Percentiles rank a stretch among this genome's conserved stretches.
Conservation (phyloP, 2,888 invertebrate genomes). For the Caenorhabditis sp. region DNA sequence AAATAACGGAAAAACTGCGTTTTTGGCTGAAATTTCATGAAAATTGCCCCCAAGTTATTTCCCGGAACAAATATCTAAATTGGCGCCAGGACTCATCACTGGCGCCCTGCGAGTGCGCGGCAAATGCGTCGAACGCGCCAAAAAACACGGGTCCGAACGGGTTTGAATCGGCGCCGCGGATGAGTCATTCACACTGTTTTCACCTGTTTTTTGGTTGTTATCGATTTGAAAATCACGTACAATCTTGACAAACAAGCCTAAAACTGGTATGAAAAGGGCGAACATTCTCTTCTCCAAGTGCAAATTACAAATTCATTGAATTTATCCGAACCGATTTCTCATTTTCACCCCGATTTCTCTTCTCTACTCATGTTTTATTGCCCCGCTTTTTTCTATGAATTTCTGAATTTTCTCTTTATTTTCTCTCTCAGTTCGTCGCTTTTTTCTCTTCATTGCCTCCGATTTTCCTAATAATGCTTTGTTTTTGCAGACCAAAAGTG, state of each 20-base stretch:
- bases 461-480: slow-evolving; percentile 22
- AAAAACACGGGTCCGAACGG: slow-evolving; percentile 48
- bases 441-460: neutral
- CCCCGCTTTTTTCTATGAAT: slow-evolving; percentile 15
- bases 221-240: neutral
- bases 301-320: slow-evolving; percentile 38
- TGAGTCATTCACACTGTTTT: slow-evolving; percentile 22
- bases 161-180: slow-evolving; percentile 32
- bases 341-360: neutral
- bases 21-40: neutral
- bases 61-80: neutral
- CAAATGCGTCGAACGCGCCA: slow-evolving; percentile 45
- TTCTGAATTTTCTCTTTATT: slow-evolving; percentile 14
- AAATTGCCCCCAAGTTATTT: neutral
- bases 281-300: neutral
- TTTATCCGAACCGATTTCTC: neutral
- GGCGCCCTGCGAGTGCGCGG: slow-evolving; percentile 27
- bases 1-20: too few species aligned
- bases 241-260: neutral
- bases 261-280: neutral
- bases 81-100: slow-evolving; percentile 21
- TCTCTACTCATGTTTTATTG: neutral
- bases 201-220: slow-evolving; percentile 8
- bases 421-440: slow-evolving; percentile 6
- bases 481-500: slow-evolving; percentile 55